Conservation (phyloP, 2,113 vertebrate species). For the Pogona vitticeps region DNA sequence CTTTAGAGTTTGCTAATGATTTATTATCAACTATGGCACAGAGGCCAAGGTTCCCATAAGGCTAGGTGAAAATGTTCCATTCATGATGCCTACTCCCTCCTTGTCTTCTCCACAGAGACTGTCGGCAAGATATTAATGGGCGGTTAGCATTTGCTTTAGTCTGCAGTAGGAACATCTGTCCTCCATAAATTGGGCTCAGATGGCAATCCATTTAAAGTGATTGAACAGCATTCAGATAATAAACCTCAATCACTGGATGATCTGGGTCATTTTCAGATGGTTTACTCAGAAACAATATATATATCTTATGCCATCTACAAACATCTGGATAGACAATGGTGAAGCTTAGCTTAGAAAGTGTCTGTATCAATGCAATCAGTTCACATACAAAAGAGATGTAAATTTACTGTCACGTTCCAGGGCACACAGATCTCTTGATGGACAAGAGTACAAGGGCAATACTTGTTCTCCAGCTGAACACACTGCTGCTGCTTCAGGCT, state of each 20-base stretch:
- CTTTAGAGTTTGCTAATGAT: neutral
- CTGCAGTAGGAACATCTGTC: neutral
- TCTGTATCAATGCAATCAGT: neutral
- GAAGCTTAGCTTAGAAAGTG: rapidly evolving
- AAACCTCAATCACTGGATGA: neutral
- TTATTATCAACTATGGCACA: constrained; percentile 13
- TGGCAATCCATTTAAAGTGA: constrained; percentile 6
- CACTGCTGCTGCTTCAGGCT: too few species aligned
- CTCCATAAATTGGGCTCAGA: constrained; percentile 17
- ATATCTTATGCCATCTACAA: neutral
- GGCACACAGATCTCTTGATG: too few species aligned
- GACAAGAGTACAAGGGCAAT: too few species aligned
- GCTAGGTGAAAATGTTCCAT: constrained; percentile 15
- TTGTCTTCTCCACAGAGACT: constrained; percentile 24
- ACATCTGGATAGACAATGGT: neutral
- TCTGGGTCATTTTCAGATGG: neutral
- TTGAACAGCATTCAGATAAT: constrained; percentile 8
- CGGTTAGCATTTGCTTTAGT: constrained; percentile 12
- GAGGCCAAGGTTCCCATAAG: constrained; percentile 25
- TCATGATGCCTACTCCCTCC: neutral
- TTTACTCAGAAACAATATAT: neutral
- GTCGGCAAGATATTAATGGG: constrained; percentile 3
- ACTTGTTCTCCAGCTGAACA: too few species aligned
- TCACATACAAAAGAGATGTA: too few species aligned
- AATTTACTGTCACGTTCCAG: too few species aligned